phyloP scores from a whole-genome alignment of 2,888 invertebrate species.

The Cyrtodaria siliqua region DNA sequence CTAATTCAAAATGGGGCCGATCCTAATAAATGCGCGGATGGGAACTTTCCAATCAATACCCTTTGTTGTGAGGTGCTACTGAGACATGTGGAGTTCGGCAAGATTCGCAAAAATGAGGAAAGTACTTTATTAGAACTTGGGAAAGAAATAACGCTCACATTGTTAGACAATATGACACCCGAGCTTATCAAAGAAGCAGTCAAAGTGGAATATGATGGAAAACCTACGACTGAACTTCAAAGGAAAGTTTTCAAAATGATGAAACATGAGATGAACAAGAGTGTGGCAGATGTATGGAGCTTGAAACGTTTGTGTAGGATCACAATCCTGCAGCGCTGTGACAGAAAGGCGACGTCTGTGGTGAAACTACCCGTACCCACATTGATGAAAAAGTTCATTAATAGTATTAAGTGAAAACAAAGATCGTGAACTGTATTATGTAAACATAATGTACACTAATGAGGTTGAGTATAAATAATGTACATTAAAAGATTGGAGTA shows the following conservation, averaged over 20 bases:
- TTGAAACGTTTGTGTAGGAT: slow-evolving; percentile 66
- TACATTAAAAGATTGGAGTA: too few relatives aligned
- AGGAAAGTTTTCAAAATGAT: slow-evolving; percentile 50
- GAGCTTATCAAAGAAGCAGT: slow-evolving; percentile 41
- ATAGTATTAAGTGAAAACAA: slow-evolving; percentile 23
- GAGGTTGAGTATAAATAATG: neutral
- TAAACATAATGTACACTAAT: too few relatives aligned
- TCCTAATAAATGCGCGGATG: slow-evolving; percentile 60
- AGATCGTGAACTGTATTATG: too few relatives aligned
- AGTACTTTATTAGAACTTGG: slow-evolving; percentile 30
- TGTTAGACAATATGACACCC: slow-evolving; percentile 65
- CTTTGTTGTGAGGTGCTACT: slow-evolving; percentile 57
- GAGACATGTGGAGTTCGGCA: slow-evolving; percentile 30
- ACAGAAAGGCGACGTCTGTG: slow-evolving; percentile 59
- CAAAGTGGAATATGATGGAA: slow-evolving; percentile 37
- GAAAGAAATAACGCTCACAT: slow-evolving; percentile 36
- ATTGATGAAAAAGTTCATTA: slow-evolving; percentile 58
- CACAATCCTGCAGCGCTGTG: slow-evolving; percentile 62
- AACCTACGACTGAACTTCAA: slow-evolving; percentile 41
- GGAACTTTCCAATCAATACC: slow-evolving; percentile 64
- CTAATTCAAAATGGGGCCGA: slow-evolving; percentile 77
- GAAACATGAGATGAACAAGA: slow-evolving; percentile 51
- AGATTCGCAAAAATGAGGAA: slow-evolving; percentile 31
- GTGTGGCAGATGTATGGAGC: slow-evolving; percentile 44
- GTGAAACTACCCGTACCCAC: slow-evolving; percentile 68